These are phyloP conservation scores for Melinopterus prodromus DNA, from an alignment of 2,888 invertebrate species.

Conservation along the genomic window DNA sequence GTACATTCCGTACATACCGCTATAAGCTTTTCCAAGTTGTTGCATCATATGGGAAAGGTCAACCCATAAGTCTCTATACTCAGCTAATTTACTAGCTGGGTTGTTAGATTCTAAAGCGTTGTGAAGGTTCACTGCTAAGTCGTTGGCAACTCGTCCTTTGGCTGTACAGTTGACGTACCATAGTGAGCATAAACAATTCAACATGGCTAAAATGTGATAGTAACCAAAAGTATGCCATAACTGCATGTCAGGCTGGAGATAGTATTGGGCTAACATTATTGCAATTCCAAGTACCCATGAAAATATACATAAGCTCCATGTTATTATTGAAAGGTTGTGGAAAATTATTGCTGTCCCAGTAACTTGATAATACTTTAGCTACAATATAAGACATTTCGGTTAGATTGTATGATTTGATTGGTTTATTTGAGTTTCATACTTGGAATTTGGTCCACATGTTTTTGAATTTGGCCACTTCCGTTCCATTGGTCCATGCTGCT, in stretches of 20 bases:
- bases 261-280: constrained; percentile 74
- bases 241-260: constrained; percentile 75
- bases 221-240: constrained; percentile 78
- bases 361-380: constrained; percentile 69
- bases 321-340: constrained; percentile 69
- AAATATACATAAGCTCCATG: constrained; percentile 71
- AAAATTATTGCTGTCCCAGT: constrained; percentile 73
- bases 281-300: constrained; percentile 73
- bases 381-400: constrained; percentile 48
- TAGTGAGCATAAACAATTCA: constrained; percentile 75
- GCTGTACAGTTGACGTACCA: constrained; percentile 66
- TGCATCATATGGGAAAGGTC: constrained; percentile 83
- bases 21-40: constrained; percentile 76
- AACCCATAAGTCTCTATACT: constrained; percentile 74
- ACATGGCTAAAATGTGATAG: constrained; percentile 77
- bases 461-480: constrained; percentile 76
- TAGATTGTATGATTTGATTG: not conserved
- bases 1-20: constrained; percentile 80
- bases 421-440: constrained; percentile 54
- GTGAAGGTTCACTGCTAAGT: constrained; percentile 70
- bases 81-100: constrained; percentile 71
- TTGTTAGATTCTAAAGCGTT: constrained; percentile 70
- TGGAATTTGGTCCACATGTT: constrained; percentile 84
- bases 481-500: constrained; percentile 76
- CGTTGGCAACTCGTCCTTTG: constrained; percentile 63